Base-by-base conservation (phyloP, 2,888 invertebrate genomes). In the Hypselothyrea guttata region DNA sequence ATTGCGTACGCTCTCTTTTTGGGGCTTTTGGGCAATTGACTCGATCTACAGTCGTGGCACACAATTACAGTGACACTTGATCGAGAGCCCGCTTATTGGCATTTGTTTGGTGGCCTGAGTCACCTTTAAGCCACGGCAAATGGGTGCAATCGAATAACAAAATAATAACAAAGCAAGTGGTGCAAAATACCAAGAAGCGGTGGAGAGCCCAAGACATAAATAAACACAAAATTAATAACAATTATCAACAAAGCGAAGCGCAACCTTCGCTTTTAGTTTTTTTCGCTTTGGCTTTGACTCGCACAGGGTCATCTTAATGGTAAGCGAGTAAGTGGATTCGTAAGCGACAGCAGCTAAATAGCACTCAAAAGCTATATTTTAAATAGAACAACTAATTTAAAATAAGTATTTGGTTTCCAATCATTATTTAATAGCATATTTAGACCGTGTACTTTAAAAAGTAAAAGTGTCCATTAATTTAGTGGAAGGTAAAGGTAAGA, bases 261-360 rank as follows among this genome's bases (percentile, higher is more conserved):
- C 57, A 75, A 66, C 76, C 83, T 82, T 82, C 79, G 72, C 75
- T 54, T 64, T 67, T 35, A 46, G 28, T 38, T 66, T 71, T 60
- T 68, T 70, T 68, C 58, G 57, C 69, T 64, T 69, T 65, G 66
- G 67, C 71, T 70, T 70, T 67, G 71, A 71, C 44, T 69, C 44
- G 42, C 16, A 35, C 67, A 71, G 62, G 72, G 70, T 67, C 71
- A 35, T 27, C 30, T 18, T 35, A 51, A 60, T 54, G 38, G 28
- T 70, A 38, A 38, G 45, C 53, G 58, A 41, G 22, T 34, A 13
- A 16, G 13, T 37, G n/a, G n/a, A n/a, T n/a, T n/a, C n/a, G n/a
- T n/a, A n/a, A n/a, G n/a, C n/a, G n/a, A n/a, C n/a, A 5, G 22
- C 22, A 22, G n/a, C 7, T 28, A 9, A 7, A 28, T 28, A 28